Evolutionary conservation across 1,140 invertebrate species (phyloP), one percentile per base, ranked within the genome.

Genomic region (Zeugodacus cucurbitae): DNA sequence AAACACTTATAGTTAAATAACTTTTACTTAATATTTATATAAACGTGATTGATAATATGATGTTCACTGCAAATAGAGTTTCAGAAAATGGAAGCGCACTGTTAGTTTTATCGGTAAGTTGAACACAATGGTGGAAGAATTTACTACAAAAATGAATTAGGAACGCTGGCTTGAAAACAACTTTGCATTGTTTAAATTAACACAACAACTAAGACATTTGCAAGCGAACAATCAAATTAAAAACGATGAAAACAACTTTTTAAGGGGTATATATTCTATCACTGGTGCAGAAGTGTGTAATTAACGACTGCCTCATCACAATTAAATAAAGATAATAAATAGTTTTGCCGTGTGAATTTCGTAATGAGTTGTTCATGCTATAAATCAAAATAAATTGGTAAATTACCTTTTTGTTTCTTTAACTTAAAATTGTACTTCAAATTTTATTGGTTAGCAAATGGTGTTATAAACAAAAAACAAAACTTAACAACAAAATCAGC

Each of bases 11-110:
- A 86, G 48, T 58, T 86, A 86, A 32, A 59, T 86, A 58, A 86
- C 57, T 86, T 59, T 86, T 59, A 59, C 57, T 58, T 86, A 86
- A 22, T 29, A 32, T 58, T 86, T 86, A 88, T 85, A 41, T 86
- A 86, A 48, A 86, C 57, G 57, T 86, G 85, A 86, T 59, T 88
- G 88, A 86, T 89, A 89, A 64, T 88, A 89, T 87, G 87, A 88
- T 88, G 87, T 88, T 89, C 87, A 89, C 87, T 89, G 87, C 67
- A 89, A 89, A 89, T 89, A 89, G 87, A 88, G 67, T 89, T 88
- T 48, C 58, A 89, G 86, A 88, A 88, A 89, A 88, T 86, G 82
- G 87, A 89, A 89, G 88, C 88, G 41, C 54, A 86, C 62, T 70
- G 88, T 89, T 89, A 89, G 88, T 88, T 62, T 86, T 57, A 54